phyloP scores from a whole-genome alignment of 2,113 vertebrate genomes.

The Muntiacus reevesi region DNA sequence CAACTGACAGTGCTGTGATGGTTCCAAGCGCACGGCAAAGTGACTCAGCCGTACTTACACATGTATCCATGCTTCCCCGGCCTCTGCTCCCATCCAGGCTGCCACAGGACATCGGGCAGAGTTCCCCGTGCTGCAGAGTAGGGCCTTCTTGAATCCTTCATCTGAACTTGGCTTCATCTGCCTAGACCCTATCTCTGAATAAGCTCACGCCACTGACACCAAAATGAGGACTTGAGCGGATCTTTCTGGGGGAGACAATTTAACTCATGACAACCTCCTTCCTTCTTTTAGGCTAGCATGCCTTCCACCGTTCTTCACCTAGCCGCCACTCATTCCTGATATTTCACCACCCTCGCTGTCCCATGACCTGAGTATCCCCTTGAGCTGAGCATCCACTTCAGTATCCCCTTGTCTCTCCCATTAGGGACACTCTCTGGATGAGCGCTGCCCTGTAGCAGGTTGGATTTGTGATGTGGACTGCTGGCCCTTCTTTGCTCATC shows the following conservation, averaged over 20 bases:
- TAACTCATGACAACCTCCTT: background rate
- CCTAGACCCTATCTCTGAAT: background rate
- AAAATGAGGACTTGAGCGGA: background rate
- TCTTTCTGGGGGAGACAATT: background rate
- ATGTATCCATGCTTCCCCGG: background rate
- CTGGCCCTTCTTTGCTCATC: background rate
- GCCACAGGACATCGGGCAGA: background rate
- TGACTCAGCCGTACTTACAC: background rate
- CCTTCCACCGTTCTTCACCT: background rate
- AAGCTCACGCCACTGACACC: background rate
- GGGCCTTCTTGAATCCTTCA: background rate
- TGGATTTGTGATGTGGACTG: background rate
- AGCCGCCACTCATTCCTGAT: background rate
- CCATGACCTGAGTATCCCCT: background rate
- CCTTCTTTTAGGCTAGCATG: background rate
- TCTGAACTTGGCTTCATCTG: background rate
- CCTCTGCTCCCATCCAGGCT: background rate
- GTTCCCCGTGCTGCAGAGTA: background rate
- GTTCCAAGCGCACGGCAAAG: background rate
- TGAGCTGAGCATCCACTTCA: background rate
- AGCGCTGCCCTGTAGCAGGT: background rate
- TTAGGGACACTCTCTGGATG: rapidly evolving
- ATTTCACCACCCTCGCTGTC: background rate
- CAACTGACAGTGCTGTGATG: rapidly evolving
- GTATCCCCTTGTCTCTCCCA: background rate